A percentile compares a stretch with the other conserved stretches of the same genome.
Evolutionary conservation across 2,797 vertebrate genomes (phyloP).

Genomic region (Notolepis coatsorum): DNA sequence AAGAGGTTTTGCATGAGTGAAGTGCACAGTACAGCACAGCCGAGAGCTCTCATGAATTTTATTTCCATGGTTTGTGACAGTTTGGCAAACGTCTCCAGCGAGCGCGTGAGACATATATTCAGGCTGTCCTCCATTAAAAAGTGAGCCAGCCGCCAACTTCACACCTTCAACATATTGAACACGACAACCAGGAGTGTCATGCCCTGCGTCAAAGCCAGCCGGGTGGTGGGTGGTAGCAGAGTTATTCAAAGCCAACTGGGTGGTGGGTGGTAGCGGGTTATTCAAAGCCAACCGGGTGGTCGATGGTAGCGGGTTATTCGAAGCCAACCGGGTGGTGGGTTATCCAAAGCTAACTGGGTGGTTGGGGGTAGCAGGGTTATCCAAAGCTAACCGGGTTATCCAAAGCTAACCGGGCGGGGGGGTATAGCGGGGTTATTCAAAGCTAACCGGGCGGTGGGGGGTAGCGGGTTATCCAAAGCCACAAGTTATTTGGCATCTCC

Average conservation of each 20-base stretch:
- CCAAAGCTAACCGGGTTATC: neutral
- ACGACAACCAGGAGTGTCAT: neutral
- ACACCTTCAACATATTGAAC: conserved; percentile 3
- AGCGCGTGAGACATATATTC: neutral
- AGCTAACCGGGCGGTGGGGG: too few relatives aligned
- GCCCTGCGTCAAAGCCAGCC: neutral
- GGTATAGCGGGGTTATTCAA: too few relatives aligned
- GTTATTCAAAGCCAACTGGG: too few relatives aligned
- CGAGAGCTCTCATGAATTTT: conserved; percentile 3
- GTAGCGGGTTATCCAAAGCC: neutral
- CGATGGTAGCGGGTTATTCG: too few relatives aligned
- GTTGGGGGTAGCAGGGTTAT: too few relatives aligned
- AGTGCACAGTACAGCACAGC: neutral
- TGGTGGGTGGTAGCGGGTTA: too few relatives aligned
- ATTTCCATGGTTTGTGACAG: conserved; percentile 19
- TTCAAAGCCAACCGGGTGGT: neutral
- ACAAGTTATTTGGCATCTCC: neutral
- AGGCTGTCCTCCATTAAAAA: neutral
- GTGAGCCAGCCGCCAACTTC: neutral
- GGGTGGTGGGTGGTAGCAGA: too few relatives aligned
- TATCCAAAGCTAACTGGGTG: neutral
- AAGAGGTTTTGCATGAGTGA: too few relatives aligned
- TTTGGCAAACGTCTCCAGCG: neutral
- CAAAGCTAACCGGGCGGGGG: too few relatives aligned
- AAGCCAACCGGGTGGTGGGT: too few relatives aligned